Evolutionary conservation across 2,113 vertebrate genomes (phyloP), one percentile per base, ranked within the genome.

Genomic region (Entelurus aequoreus): DNA sequence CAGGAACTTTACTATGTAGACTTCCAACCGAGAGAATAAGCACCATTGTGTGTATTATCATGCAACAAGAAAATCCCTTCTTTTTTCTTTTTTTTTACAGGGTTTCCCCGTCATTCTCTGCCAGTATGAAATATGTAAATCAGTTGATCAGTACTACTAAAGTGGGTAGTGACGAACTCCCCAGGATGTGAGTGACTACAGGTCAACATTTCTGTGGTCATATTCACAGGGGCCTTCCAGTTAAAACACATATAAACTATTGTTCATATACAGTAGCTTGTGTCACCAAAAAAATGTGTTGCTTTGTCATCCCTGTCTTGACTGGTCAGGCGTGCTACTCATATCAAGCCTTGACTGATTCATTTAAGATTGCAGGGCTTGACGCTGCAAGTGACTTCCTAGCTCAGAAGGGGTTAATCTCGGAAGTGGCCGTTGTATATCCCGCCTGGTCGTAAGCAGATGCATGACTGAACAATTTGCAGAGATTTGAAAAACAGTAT

Each of bases 351-450:
- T 13, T 51, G 35, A 69, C 67, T 86, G 87, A 88, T 86, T 87
- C 85, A 88, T 87, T 82, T 80, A 21, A 78, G 79, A 75, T 62
- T 46, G 19, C 28, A 8, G 54, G 70, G 83, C 63, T 84, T 72
- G 71, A 77, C 53, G 75, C 52, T 63, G 16, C 11, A 50, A 28
- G 28, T 61, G 64, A 71, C 81, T 81, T 86, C 83, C 86, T 79
- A 70, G 83, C 59, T 62, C 53, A 54, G 57, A 70, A 59, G 79
- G 87, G 80, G 86, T 88, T 88, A 87, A 88, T 87, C 74, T 87
- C 80, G 63, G 68, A 82, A 87, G 78, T 79, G 71, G 72, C 86
- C 69, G 85, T 87, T 84, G 76, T 6, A 2, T 57, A 2, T 57
- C 38, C 16, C 16, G 10, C 44, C 11, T 21, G 12, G 38, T 46